Conservation (phyloP, 2,113 vertebrate genomes). For the Neomonachus schauinslandi region DNA sequence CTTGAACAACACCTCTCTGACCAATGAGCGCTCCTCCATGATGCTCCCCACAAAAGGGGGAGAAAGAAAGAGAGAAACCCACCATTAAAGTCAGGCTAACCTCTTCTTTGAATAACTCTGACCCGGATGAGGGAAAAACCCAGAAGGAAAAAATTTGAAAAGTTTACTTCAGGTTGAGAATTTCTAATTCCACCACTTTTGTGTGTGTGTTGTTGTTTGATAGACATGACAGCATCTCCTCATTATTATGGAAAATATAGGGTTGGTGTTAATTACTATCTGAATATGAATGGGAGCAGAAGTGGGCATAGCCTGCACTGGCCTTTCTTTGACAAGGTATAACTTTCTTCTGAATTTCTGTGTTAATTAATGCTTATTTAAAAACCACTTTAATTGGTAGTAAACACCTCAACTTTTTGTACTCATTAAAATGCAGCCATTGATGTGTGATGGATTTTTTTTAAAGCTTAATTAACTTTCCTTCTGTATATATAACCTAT, state of each 20-base stretch:
- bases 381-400: slow-evolving; percentile 94
- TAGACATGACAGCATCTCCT: slow-evolving; percentile 91
- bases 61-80: neutral
- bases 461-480: slow-evolving; percentile 92
- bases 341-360: slow-evolving; percentile 94
- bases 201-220: slow-evolving; percentile 89
- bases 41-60: neutral
- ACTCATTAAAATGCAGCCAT: slow-evolving; percentile 94
- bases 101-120: slow-evolving; percentile 48
- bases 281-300: slow-evolving; percentile 92
- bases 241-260: slow-evolving; percentile 97
- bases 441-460: slow-evolving; percentile 93
- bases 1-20: neutral
- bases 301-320: slow-evolving; percentile 91
- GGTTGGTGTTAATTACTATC: slow-evolving; percentile 95
- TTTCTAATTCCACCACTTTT: slow-evolving; percentile 84
- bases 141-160: slow-evolving; percentile 77
- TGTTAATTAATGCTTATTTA: slow-evolving; percentile 95
- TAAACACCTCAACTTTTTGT: slow-evolving; percentile 95
- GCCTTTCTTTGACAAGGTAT: slow-evolving; percentile 96
- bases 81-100: neutral
- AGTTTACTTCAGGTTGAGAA: slow-evolving; percentile 87
- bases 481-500: slow-evolving; percentile 92
- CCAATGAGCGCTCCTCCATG: neutral
- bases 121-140: slow-evolving; percentile 58